A percentile compares a stretch with the other conserved stretches of the same genome.
Evolutionary conservation across 2,888 invertebrate genomes (phyloP).

Genomic region (Agriopis leucophaearia): DNA sequence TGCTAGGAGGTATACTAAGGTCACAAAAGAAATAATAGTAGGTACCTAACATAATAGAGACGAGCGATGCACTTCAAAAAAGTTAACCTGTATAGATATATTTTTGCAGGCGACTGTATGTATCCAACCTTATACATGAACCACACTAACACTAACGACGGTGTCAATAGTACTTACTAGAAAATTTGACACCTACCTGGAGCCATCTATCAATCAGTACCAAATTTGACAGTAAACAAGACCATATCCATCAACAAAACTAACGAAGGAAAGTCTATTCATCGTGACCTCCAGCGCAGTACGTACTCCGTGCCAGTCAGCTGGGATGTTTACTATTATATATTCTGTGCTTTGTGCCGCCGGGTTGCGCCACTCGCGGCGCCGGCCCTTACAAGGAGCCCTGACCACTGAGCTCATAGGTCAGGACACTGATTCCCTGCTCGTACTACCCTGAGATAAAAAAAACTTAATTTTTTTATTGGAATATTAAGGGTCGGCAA

Average conservation of each 20-base stretch:
- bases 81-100: too few species aligned
- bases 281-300: constrained; percentile 18
- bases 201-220: not conserved
- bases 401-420: constrained; percentile 77
- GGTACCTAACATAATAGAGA: too few species aligned
- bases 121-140: too few species aligned
- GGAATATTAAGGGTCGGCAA: too few species aligned
- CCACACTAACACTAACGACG: too few species aligned
- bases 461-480: too few species aligned
- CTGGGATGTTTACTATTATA: constrained; percentile 8
- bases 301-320: constrained; percentile 11
- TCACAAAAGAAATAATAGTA: too few species aligned
- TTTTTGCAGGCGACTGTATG: too few species aligned
- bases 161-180: not conserved
- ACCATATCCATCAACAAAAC: constrained; percentile 18
- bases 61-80: too few species aligned
- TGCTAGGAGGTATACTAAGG: too few species aligned
- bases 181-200: not conserved
- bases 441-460: constrained; percentile 39
- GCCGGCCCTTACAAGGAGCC: constrained; percentile 75
- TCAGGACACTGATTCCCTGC: constrained; percentile 63
- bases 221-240: constrained; percentile 12
- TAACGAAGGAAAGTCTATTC: constrained; percentile 32
- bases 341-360: constrained; percentile 18
- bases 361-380: constrained; percentile 56